Evolutionary conservation across 1,140 invertebrate species (phyloP).

Genomic region (Pogonus chalceus): DNA sequence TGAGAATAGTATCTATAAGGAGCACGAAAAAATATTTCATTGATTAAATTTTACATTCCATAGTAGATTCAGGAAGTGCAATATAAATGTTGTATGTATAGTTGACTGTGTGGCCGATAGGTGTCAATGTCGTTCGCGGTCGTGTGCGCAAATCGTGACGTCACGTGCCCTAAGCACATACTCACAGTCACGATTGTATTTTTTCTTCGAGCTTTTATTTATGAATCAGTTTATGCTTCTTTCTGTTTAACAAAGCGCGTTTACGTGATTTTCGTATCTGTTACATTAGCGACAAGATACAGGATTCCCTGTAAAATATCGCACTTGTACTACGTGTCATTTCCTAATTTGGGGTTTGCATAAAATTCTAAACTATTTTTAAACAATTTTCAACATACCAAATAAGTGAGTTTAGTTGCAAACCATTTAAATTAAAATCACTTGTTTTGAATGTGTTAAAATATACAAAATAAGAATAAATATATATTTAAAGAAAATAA

Average conservation of each 20-base stretch:
- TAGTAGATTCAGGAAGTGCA: background rate
- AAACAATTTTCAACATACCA: no score
- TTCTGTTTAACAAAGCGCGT: background rate
- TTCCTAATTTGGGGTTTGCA: no score
- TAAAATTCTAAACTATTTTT: background rate
- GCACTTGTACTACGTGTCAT: no score
- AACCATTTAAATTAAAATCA: no score
- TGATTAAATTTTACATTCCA: no score
- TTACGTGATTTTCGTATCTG: background rate
- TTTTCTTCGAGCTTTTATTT: background rate
- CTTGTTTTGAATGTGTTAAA: no score
- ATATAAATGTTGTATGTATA: background rate
- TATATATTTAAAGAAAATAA: no score
- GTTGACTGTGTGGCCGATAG: background rate
- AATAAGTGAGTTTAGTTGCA: no score
- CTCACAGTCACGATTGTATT: background rate
- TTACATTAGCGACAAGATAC: background rate
- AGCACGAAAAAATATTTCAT: no score
- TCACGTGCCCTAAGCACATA: background rate
- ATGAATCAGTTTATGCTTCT: background rate
- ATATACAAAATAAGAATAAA: no score
- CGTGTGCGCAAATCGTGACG: background rate
- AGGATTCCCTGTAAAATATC: background rate
- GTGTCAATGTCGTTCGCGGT: background rate
- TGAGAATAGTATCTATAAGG: no score